These are phyloP conservation scores for Sinonovacula constricta DNA, from an alignment of 1,140 invertebrate species.

Conservation along the genomic window DNA sequence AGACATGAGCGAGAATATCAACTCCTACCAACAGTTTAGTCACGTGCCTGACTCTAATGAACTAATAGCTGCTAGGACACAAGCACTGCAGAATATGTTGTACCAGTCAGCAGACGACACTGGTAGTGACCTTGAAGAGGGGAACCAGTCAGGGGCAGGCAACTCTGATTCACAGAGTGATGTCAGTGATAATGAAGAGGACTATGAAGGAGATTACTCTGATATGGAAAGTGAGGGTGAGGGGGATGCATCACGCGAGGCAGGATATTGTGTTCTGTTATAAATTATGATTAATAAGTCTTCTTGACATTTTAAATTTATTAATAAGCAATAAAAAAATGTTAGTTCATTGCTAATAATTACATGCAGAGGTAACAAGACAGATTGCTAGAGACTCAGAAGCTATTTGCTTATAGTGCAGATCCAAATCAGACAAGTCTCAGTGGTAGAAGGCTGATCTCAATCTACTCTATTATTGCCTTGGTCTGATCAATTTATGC, in stretches of 20 bases:
- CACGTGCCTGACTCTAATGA: background rate
- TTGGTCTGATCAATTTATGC: too few relatives aligned
- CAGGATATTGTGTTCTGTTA: conserved; percentile 22
- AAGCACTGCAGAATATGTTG: background rate
- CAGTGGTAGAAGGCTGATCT: too few relatives aligned
- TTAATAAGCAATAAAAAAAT: too few relatives aligned
- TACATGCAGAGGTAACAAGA: too few relatives aligned
- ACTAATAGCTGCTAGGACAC: background rate
- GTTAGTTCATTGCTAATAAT: too few relatives aligned
- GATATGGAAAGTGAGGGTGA: conserved; percentile 50
- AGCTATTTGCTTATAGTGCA: too few relatives aligned
- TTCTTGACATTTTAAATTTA: too few relatives aligned
- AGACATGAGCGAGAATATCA: background rate
- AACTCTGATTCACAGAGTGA: conserved; percentile 19
- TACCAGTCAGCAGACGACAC: background rate
- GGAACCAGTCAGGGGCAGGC: too few relatives aligned
- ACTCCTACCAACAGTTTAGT: background rate
- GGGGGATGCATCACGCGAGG: conserved; percentile 37
- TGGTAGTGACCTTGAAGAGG: background rate
- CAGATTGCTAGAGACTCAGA: too few relatives aligned
- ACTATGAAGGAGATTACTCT: conserved; percentile 53
- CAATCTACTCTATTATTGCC: too few relatives aligned
- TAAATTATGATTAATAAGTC: too few relatives aligned
- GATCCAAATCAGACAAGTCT: too few relatives aligned
- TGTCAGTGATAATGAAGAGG: conserved; percentile 19